Base-by-base conservation (phyloP, 2,888 invertebrate genomes). In the Trachelus tabidus region DNA sequence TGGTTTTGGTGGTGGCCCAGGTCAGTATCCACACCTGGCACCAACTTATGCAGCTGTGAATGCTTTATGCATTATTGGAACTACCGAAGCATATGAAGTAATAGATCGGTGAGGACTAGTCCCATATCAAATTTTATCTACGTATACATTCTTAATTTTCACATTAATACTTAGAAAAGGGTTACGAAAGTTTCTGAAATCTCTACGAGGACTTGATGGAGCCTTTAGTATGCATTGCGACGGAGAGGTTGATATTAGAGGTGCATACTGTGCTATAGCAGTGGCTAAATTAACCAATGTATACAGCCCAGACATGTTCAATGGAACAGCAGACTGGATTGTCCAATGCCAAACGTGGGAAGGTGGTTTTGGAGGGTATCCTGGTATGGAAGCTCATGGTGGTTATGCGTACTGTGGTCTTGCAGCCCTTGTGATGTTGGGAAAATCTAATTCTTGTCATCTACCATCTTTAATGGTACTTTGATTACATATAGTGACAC, bases 321-420 rank as follows among this genome's bases (percentile, higher is more conserved):
- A 96, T 82, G 95, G 95, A 76, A 97, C 98, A 15, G 96, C 97
- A 0, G 96, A 98, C 88, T 99, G 99, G 99, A 95, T 99, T 86
- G 94, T 96, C 40, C 93, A 94, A 94, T 99, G 99, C 93, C 99
- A 99, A 92, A 98, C 98, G 0, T 99, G 99, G 92, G 99, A 99
- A 92, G 99, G 99, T 73, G 99, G 99, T 0, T 99, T 99, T 93
- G 97, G 96, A 69, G 99, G 98, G 0, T 96, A 94, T 83, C 98
- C 98, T 1, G 98, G 97, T 12, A 95, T 98, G 94, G 99, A 99
- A 92, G 99, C 99, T 11, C 99, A 99, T 92, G 99, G 99, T 3
- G 99, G 99, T n/a, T 99, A 99, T 92, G 96, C 99, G 1, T 99
- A 98, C 92, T 99, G 99, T 93, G 99, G 97, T 0, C 94, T 99